Evolutionary conservation across 1,140 invertebrate species (phyloP), one percentile per base, ranked within the genome.

Genomic region (Choristoneura fumiferana): DNA sequence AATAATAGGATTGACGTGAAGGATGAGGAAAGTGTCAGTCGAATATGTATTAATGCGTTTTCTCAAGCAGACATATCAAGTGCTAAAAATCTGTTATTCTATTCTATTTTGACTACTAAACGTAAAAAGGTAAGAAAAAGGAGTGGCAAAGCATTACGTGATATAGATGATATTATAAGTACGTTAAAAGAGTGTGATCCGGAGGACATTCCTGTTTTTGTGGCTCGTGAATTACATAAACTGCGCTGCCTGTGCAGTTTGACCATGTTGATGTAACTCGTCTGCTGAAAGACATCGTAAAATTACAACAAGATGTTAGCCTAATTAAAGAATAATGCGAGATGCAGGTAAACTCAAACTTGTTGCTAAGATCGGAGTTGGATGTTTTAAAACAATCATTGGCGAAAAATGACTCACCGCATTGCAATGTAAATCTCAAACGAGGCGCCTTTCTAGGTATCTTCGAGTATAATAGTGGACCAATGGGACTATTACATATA

Each of bases 251-350:
- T 10, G 53, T 54, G 35, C n/a, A 10, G 2, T 54, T 54, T 37
- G 53, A 54, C n/a, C 53, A 54, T 17, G 35, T 54, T 37, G 53
- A 54, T n/a, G 53, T 54, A 2, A 54, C 53, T 14, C 15, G 53
- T 4, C 53, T 54, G 4, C 17, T 54, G 4, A 54, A 54, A 22
- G 53, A 54, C 36, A 37, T 54, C 5, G 35, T 54, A 9, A 54
- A 38, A 17, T 5, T 54, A 17, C 34, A 18, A 9, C 12, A 17
- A 8, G 34, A 54, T 17, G n/a, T 54, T n/a, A n/a, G 15, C 15
- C 12, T 17, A 6, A 36, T 54, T 2, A 38, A 4, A 18, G 35
- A 54, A 8, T 8, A 38, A 6, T 37, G 15, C 17, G 53, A 14
- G 8, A 37, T 34, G 5, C 10, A 17, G 8, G 22, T 17, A 8